Base-by-base conservation (phyloP, 2,888 invertebrate species). In the Odontothrips loti region DNA sequence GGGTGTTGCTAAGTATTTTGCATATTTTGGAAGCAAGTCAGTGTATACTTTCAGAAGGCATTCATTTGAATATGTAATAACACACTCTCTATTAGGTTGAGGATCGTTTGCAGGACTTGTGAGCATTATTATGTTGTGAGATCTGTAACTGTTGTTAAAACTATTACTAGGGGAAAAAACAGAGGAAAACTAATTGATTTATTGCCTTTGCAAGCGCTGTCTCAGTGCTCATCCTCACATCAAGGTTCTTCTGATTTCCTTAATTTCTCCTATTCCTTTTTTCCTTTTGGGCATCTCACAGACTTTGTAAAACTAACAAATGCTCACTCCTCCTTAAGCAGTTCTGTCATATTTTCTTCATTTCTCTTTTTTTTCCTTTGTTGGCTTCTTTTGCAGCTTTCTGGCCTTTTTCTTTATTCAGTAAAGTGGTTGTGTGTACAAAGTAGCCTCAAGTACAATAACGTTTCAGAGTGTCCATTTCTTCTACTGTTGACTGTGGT, bases 321-420 rank as follows among this genome's bases (percentile, higher is more conserved):
- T 75, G 68, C 68, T 75, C 68, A 75, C 68, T 75, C 23, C 68
- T 27, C 68, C 68, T 75, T 23, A 75, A 75, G 27, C 68, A 75
- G 12, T 75, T 27, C 68, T 58, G 27, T 75, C 68, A n/a, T 23
- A 23, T 23, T 23, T 68, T 23, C 23, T 68, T 75, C 27, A 11
- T 75, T 43, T 43, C 34, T 75, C 68, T 27, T 75, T 27, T 75
- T 27, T 75, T 75, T 27, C 12, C 68, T 75, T 75, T 58, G 34
- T 27, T 75, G 68, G 68, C 68, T 75, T 75, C 68, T 75, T 75
- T 27, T 75, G 68, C 68, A 27, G 68, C 68, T 75, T 75, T 75
- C 12, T 75, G 68, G 68, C 68, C 68, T 75, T 75, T 75, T 75
- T 75, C 12, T 27, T 23, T 23, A 23, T 68, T 75, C 27, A 27